Conservation (phyloP, 2,113 vertebrate species). For the Eptesicus fuscus region DNA sequence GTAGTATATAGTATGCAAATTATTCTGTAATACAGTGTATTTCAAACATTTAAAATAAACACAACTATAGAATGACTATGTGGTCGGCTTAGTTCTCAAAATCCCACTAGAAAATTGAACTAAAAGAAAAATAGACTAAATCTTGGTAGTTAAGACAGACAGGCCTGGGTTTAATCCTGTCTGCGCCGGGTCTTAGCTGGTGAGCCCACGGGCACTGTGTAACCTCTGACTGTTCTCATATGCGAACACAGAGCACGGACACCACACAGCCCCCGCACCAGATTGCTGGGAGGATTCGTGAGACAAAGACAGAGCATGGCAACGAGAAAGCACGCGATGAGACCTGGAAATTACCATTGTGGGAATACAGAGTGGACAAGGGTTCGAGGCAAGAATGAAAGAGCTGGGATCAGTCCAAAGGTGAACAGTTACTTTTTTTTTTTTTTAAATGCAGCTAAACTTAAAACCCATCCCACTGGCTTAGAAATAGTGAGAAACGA, state of each 20-base stretch:
- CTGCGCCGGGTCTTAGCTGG: no score
- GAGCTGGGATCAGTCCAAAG: background rate
- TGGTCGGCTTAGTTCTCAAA: background rate
- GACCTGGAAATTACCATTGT: background rate
- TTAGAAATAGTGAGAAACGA: background rate
- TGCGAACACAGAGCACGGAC: background rate
- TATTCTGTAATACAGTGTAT: background rate
- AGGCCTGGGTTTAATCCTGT: background rate
- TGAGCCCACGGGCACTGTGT: background rate
- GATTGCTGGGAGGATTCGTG: background rate
- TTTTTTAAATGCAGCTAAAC: background rate
- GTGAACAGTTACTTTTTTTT: background rate
- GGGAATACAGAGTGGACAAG: background rate
- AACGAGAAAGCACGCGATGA: background rate
- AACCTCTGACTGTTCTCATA: background rate
- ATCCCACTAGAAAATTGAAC: background rate
- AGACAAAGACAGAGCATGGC: background rate
- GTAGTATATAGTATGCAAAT: background rate
- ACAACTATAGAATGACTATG: background rate
- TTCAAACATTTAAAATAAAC: background rate
- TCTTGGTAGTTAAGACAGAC: background rate
- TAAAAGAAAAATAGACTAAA: background rate
- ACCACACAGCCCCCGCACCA: background rate
- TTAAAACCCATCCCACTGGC: background rate
- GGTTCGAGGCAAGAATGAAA: background rate